Conservation (phyloP, 2,797 vertebrate genomes). For the Phalanger gymnotis region DNA sequence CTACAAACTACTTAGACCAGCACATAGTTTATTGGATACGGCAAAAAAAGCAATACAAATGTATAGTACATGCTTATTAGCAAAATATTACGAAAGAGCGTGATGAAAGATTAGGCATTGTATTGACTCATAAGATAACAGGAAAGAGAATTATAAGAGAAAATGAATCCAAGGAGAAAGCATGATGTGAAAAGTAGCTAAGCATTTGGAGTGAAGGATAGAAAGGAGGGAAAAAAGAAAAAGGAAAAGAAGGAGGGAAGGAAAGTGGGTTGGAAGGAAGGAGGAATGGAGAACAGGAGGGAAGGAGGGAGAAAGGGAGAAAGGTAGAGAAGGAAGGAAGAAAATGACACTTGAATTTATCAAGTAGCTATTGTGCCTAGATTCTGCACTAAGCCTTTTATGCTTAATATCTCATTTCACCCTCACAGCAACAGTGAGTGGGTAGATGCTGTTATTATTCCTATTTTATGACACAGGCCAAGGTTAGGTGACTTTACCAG, state of each 20-base stretch:
- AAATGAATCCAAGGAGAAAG: background rate
- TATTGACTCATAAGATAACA: background rate
- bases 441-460: background rate
- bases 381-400: background rate
- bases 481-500: background rate
- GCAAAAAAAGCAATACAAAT: background rate
- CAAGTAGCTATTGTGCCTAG: background rate
- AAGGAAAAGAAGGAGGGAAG: background rate
- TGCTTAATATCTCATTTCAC: background rate
- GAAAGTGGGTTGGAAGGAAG: too few species aligned
- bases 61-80: background rate
- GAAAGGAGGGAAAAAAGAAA: background rate
- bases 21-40: background rate
- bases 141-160: background rate
- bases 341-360: background rate
- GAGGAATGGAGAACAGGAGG: fast-evolving
- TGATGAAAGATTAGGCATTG: background rate
- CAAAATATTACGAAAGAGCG: background rate
- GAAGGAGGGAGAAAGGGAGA: too few species aligned
- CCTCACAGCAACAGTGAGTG: background rate
- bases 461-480: background rate
- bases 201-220: background rate
- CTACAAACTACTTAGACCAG: background rate
- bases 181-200: background rate
- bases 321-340: background rate